Evolutionary conservation across 1,140 invertebrate genomes (phyloP).

Genomic region (Macrobrachium nipponense): DNA sequence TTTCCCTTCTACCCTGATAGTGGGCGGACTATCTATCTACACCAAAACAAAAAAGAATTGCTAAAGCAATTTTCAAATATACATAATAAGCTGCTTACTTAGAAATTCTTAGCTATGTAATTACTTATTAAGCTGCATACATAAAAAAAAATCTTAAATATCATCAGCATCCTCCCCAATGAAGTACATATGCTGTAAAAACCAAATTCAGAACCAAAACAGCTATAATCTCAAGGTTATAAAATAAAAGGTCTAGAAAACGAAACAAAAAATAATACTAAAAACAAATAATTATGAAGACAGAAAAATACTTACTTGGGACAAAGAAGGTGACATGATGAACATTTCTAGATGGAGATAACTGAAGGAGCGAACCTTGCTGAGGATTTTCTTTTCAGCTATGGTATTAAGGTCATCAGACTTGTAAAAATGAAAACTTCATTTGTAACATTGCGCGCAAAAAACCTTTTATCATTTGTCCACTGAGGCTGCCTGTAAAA

Average conservation of each 20-base stretch:
- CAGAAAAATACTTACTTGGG: conserved; percentile 39
- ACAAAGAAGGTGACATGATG: conserved; percentile 59
- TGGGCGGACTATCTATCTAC: no score
- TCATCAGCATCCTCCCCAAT: no score
- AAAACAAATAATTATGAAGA: neutral
- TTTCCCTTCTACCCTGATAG: no score
- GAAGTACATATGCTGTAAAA: neutral
- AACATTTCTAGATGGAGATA: conserved; percentile 43
- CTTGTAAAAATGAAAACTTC: conserved; percentile 60
- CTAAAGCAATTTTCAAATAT: no score
- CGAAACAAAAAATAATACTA: neutral
- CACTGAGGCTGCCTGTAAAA: conserved; percentile 56
- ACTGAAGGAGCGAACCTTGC: conserved; percentile 51
- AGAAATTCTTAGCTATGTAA: no score
- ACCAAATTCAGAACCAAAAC: neutral
- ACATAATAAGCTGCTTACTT: no score
- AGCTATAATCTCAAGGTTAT: neutral
- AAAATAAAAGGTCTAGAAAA: neutral
- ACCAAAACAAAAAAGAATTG: no score
- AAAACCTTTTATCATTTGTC: conserved; percentile 49
- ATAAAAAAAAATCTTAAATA: no score
- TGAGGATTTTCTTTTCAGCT: conserved; percentile 45
- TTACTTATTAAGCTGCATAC: no score
- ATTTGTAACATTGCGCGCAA: conserved; percentile 47
- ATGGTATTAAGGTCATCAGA: conserved; percentile 42